These are phyloP conservation scores for Macquaria ambigua DNA, from an alignment of 2,113 vertebrate genomes.

Conservation along the genomic window DNA sequence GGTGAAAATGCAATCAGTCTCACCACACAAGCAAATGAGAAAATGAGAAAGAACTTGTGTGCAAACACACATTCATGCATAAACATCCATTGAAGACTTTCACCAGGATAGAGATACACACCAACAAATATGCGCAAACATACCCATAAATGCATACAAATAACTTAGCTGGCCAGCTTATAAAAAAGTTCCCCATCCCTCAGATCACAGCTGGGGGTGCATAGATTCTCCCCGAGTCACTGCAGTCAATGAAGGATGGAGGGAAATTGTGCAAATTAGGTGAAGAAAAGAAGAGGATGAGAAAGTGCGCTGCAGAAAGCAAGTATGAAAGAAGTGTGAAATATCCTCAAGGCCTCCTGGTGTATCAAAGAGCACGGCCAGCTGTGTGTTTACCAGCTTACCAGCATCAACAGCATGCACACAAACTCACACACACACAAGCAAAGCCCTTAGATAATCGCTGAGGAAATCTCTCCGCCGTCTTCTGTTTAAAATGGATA, in stretches of 20 bases:
- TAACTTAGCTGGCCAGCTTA: constrained; percentile 52
- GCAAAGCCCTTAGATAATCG: constrained; percentile 39
- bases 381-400: constrained; percentile 61
- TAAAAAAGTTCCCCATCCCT: constrained; percentile 58
- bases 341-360: constrained; percentile 61
- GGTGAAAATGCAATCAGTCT: constrained; percentile 52
- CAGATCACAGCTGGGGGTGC: constrained; percentile 77
- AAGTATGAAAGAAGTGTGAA: constrained; percentile 56
- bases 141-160: constrained; percentile 57
- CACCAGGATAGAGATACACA: constrained; percentile 16
- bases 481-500: constrained; percentile 20
- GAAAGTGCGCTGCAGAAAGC: constrained; percentile 41
- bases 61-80: constrained; percentile 5
- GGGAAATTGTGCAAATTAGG: constrained; percentile 72
- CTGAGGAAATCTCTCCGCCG: constrained; percentile 35
- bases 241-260: constrained; percentile 64
- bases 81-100: constrained; percentile 28
- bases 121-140: constrained; percentile 35
- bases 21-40: constrained; percentile 37
- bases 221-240: constrained; percentile 45
- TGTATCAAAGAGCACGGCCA: constrained; percentile 67
- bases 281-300: constrained; percentile 57
- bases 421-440: constrained; percentile 8
- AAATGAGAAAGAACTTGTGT: constrained; percentile 22
- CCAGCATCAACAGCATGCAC: constrained; percentile 22